These are phyloP conservation scores for Mnemiopsis leidyi DNA, from an alignment of 37 sponge, comb jelly and placozoan species.

Conservation along the genomic window DNA sequence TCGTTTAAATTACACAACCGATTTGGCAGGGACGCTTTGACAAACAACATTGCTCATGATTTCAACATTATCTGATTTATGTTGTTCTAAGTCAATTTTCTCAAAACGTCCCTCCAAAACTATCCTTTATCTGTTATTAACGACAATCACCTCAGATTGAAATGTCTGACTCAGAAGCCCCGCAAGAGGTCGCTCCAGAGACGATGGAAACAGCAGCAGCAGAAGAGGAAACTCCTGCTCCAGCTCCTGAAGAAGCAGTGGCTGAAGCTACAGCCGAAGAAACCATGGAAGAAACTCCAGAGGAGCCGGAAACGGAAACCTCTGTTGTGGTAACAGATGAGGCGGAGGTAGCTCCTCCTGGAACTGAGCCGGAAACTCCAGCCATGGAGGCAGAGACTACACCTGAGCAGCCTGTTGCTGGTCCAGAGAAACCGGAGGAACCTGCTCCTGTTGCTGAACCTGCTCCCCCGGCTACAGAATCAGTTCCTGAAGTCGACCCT, in stretches of 20 bases:
- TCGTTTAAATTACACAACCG: too few relatives aligned
- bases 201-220: background rate
- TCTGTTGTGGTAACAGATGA: background rate
- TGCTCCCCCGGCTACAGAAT: background rate
- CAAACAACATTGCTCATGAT: background rate
- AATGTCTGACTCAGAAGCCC: conserved; percentile 24
- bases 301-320: background rate
- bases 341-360: background rate
- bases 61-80: too few relatives aligned
- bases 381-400: background rate
- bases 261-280: background rate
- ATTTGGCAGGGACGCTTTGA: background rate
- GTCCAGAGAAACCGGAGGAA: background rate
- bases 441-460: background rate
- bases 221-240: background rate
- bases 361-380: background rate
- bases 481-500: background rate
- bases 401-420: conserved; percentile 1
- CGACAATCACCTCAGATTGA: background rate
- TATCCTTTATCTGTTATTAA: background rate
- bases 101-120: background rate
- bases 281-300: background rate
- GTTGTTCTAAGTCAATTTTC: background rate
- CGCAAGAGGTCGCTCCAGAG: background rate
- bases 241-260: background rate